Evolutionary conservation across 2,888 invertebrate genomes (phyloP).

Genomic region (Aleiodes leptofemur): DNA sequence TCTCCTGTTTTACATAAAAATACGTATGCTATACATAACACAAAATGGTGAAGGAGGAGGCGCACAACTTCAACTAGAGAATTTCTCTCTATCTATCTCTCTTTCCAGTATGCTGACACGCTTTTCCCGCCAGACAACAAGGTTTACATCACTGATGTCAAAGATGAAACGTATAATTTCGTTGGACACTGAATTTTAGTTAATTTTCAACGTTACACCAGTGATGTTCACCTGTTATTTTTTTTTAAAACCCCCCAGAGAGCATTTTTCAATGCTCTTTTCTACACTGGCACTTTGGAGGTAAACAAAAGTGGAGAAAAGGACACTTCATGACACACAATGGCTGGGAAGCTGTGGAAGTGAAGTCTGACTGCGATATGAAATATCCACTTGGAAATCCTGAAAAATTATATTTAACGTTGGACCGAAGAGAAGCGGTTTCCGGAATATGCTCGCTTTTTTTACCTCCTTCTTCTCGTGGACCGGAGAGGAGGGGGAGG

Average conservation of each 20-base stretch:
- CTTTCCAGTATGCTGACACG: constrained; percentile 9
- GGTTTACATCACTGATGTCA: constrained; percentile 33
- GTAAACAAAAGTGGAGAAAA: background rate
- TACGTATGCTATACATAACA: constrained; percentile 31
- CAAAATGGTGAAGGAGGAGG: constrained; percentile 14
- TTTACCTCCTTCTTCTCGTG: background rate
- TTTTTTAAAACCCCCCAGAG: too few relatives aligned
- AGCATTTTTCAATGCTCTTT: too few relatives aligned
- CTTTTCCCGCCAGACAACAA: constrained; percentile 2
- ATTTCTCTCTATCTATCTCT: background rate
- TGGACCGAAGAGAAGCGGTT: constrained; percentile 2
- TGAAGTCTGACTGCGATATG: constrained; percentile 6
- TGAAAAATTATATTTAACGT: constrained; percentile 38
- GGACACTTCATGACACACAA: background rate
- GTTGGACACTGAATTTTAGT: constrained; percentile 6
- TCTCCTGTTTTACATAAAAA: constrained; percentile 43
- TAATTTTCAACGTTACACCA: constrained; percentile 4
- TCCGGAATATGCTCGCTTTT: background rate
- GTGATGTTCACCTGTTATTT: too few relatives aligned
- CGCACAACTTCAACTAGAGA: background rate
- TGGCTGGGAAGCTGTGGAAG: background rate
- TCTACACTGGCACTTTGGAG: too few relatives aligned
- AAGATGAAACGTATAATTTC: constrained; percentile 16
- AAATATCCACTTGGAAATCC: constrained; percentile 31
- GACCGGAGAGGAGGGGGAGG: background rate